phyloP scores from a whole-genome alignment of 1,140 invertebrate genomes.

The Anthonomus grandis region DNA sequence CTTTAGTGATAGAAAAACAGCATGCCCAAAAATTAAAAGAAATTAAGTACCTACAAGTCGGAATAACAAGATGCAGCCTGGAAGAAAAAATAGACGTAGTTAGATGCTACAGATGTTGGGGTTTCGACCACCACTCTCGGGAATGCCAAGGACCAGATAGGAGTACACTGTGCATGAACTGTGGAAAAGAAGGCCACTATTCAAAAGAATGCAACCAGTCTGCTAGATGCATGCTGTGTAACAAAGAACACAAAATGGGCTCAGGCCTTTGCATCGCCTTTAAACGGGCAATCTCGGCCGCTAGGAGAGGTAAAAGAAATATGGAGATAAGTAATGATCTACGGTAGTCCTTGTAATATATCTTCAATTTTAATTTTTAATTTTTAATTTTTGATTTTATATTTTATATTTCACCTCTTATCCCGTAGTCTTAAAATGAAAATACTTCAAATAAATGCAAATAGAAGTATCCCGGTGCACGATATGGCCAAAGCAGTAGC shows the following conservation, averaged over 20 bases:
- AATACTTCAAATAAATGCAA: too few species aligned
- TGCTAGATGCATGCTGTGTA: constrained; percentile 11
- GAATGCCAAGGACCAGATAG: constrained; percentile 14
- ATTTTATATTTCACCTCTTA: too few species aligned
- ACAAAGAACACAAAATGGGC: too few species aligned
- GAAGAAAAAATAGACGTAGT: constrained; percentile 12
- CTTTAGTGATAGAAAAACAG: background rate
- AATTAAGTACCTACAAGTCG: background rate
- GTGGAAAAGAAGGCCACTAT: constrained; percentile 15
- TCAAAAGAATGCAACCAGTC: background rate
- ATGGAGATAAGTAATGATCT: too few species aligned
- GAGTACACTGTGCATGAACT: constrained; percentile 10
- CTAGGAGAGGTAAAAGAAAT: too few species aligned
- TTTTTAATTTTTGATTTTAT: too few species aligned
- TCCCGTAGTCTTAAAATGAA: too few species aligned
- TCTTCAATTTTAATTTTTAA: too few species aligned
- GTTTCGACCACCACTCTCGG: constrained; percentile 1
- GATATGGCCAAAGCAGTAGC: background rate
- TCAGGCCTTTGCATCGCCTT: too few species aligned
- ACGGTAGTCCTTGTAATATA: too few species aligned
- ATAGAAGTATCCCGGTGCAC: background rate
- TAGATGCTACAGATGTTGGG: constrained; percentile 22
- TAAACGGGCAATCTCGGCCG: too few species aligned
- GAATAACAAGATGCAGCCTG: constrained; percentile 10
- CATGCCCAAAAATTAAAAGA: background rate